These are phyloP conservation scores for Nannobrachium achirus DNA, from an alignment of 2,113 vertebrate genomes.

Conservation along the genomic window DNA sequence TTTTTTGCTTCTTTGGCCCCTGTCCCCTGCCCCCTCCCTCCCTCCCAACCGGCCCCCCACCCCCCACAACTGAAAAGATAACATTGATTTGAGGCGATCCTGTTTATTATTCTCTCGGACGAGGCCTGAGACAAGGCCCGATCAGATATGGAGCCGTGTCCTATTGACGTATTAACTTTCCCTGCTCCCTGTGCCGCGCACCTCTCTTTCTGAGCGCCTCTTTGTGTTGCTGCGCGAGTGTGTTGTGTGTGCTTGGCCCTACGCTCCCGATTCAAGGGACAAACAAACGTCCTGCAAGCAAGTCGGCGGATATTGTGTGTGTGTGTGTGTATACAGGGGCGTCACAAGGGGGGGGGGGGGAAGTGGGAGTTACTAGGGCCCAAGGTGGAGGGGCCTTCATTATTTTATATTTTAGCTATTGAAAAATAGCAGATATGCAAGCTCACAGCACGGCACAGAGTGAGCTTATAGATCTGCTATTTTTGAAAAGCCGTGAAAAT, in stretches of 20 bases:
- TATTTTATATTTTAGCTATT: too few species aligned
- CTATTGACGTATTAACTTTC: constrained; percentile 76
- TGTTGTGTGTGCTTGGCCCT: constrained; percentile 1
- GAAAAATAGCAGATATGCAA: too few species aligned
- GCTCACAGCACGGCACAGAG: too few species aligned
- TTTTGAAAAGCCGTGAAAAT: too few species aligned
- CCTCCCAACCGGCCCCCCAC: constrained; percentile 46
- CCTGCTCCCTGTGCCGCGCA: constrained; percentile 28
- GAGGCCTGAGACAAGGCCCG: constrained; percentile 61
- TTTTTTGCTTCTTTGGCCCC: constrained; percentile 61
- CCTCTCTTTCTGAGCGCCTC: constrained; percentile 31
- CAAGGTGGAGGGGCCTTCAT: too few species aligned
- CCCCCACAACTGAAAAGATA: constrained; percentile 77
- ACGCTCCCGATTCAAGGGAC: not conserved
- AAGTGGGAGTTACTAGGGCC: too few species aligned
- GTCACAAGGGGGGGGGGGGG: too few species aligned
- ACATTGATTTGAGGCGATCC: constrained; percentile 75
- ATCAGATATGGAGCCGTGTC: constrained; percentile 68
- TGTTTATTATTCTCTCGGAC: constrained; percentile 70
- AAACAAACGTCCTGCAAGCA: not conserved
- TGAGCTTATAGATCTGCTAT: too few species aligned
- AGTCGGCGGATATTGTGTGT: constrained; percentile 12
- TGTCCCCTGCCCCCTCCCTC: constrained; percentile 54
- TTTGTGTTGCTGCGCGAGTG: constrained; percentile 13
- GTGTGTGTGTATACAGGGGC: too few species aligned